A percentile compares a stretch with the other conserved stretches of the same genome.
Evolutionary conservation across 2,113 vertebrate genomes (phyloP).

Genomic region (Brachyhypopomus gauderio): DNA sequence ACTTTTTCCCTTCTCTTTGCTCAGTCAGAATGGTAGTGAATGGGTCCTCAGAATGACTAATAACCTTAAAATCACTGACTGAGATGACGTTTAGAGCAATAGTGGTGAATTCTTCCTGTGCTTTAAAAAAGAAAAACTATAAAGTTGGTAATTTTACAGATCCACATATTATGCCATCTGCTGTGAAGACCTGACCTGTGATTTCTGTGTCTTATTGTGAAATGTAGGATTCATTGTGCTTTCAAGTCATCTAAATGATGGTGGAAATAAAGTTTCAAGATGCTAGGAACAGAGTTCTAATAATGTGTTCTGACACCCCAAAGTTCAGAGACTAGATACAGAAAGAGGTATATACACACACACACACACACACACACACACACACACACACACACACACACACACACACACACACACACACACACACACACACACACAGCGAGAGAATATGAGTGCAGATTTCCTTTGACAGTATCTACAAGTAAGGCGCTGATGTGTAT

Average conservation of each 20-base stretch:
- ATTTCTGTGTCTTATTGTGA: constrained; percentile 24
- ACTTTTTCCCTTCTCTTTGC: constrained; percentile 54
- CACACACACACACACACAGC: not conserved
- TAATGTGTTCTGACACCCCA: too few species aligned
- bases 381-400: too few species aligned
- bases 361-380: too few species aligned
- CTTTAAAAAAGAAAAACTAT: not conserved
- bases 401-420: not conserved
- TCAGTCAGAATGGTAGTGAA: constrained; percentile 30
- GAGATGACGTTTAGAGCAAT: not conserved
- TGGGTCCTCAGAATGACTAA: constrained; percentile 4
- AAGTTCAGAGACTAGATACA: too few species aligned
- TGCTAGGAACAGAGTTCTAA: constrained; percentile 14
- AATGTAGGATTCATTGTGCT: constrained; percentile 32
- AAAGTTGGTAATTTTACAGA: constrained; percentile 16
- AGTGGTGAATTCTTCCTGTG: not conserved
- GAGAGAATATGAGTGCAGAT: not conserved
- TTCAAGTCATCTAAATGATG: constrained; percentile 18
- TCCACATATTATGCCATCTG: constrained; percentile 34
- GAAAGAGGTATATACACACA: too few species aligned
- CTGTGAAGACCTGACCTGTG: constrained; percentile 2
- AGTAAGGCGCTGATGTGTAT: not conserved
- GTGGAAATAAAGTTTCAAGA: not conserved
- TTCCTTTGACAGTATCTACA: constrained; percentile 20
- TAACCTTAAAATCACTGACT: constrained; percentile 2